Evolutionary conservation across 2,888 invertebrate species (phyloP).

Genomic region (Thereva nobilitata): DNA sequence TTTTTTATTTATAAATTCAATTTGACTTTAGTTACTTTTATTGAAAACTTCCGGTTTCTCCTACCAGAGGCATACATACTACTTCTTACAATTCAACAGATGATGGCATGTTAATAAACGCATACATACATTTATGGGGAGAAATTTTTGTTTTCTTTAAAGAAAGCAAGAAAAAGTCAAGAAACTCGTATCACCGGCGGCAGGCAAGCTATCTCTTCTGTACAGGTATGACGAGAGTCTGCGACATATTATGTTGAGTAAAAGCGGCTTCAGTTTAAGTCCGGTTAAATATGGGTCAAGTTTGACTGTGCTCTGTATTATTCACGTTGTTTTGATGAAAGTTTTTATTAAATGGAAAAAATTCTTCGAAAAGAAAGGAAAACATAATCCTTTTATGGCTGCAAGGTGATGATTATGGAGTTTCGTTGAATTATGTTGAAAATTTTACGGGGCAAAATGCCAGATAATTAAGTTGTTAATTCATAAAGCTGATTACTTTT

Average conservation of each 20-base stretch:
- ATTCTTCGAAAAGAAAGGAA: no score
- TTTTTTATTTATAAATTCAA: constrained; percentile 5
- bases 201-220: no score
- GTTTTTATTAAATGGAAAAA: constrained; percentile 12
- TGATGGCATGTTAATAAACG: not conserved
- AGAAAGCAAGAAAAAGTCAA: no score
- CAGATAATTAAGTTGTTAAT: no score
- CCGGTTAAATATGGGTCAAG: constrained; percentile 31
- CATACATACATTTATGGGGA: not conserved
- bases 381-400: no score
- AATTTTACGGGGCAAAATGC: no score
- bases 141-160: not conserved
- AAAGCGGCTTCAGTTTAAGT: constrained; percentile 22
- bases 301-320: constrained; percentile 2
- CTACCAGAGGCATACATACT: not conserved
- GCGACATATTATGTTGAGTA: constrained; percentile 8
- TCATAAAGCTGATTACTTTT: no score
- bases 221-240: not conserved
- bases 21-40: constrained; percentile 30
- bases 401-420: no score
- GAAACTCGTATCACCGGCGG: not conserved
- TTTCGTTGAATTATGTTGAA: no score
- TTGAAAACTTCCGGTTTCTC: constrained; percentile 17
- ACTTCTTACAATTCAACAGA: not conserved
- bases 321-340: constrained; percentile 27